Percentiles rank a stretch among this genome's conserved stretches.
These are phyloP conservation scores for Holacanthus passer DNA, from an alignment of 2,113 vertebrate species.

Conservation along the genomic window DNA sequence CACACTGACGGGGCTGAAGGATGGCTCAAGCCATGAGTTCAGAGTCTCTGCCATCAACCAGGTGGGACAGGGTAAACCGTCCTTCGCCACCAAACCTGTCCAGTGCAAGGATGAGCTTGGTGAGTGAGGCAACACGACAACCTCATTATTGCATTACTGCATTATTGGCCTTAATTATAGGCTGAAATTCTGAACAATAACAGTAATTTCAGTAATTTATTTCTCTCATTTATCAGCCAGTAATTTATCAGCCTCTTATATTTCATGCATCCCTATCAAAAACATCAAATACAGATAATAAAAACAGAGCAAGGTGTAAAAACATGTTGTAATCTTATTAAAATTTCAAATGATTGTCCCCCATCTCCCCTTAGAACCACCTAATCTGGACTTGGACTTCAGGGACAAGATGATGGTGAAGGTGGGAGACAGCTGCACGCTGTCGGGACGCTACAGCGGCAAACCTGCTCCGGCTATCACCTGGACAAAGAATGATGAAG, in stretches of 20 bases:
- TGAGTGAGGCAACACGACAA: slow-evolving; percentile 76
- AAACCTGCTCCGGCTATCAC: slow-evolving; percentile 91
- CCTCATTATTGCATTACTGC: too few relatives aligned
- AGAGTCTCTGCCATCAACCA: slow-evolving; percentile 95
- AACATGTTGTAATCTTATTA: background rate
- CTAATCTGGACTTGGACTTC: slow-evolving; percentile 93
- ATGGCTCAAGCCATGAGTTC: slow-evolving; percentile 94
- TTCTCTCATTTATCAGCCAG: too few relatives aligned
- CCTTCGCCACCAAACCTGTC: slow-evolving; percentile 97
- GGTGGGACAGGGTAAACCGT: slow-evolving; percentile 94
- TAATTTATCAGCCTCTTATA: too few relatives aligned
- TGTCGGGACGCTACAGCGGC: slow-evolving; percentile 91
- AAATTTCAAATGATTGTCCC: background rate
- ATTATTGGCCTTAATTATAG: too few relatives aligned
- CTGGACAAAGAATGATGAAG: slow-evolving; percentile 92
- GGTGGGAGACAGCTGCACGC: slow-evolving; percentile 92
- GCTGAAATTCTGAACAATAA: too few relatives aligned
- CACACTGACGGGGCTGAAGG: slow-evolving; percentile 92
- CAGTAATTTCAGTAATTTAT: too few relatives aligned
- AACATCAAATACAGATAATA: too few relatives aligned
- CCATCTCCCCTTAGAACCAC: slow-evolving; percentile 87
- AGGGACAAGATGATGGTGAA: slow-evolving; percentile 92
- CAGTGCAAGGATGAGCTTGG: slow-evolving; percentile 97
- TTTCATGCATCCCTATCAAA: too few relatives aligned
- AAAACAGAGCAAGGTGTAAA: background rate